These are phyloP conservation scores for Montipora sp. DNA, from an alignment of 64 coral and sea anemone species.

Conservation along the genomic window DNA sequence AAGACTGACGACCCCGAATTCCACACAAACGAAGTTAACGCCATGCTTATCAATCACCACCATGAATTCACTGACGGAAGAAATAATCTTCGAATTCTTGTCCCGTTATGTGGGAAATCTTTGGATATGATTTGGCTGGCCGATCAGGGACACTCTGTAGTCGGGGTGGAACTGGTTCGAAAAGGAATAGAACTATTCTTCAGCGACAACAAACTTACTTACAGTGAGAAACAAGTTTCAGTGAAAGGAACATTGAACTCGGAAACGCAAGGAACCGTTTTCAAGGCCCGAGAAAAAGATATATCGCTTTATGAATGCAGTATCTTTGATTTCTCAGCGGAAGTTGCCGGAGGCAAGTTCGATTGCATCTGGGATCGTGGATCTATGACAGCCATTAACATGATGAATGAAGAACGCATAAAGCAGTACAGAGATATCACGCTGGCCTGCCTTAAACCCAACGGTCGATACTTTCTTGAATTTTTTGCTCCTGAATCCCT, in stretches of 20 bases:
- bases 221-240: conserved; percentile 30
- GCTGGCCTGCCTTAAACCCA: conserved; percentile 28
- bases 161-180: conserved; percentile 68
- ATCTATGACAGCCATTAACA: conserved; percentile 62
- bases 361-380: conserved; percentile 76
- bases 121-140: conserved; percentile 83
- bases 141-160: conserved; percentile 70
- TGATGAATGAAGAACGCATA: conserved; percentile 12
- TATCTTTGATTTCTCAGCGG: conserved; percentile 52
- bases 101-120: conserved; percentile 85
- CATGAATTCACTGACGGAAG: conserved; percentile 52
- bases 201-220: conserved; percentile 64
- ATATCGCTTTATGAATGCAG: conserved; percentile 73
- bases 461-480: conserved; percentile 35
- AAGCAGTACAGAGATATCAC: conserved; percentile 48
- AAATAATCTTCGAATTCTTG: conserved; percentile 49
- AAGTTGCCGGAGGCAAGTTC: conserved; percentile 43
- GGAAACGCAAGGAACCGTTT: conserved; percentile 30
- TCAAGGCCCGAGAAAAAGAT: conserved; percentile 66
- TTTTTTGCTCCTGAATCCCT: conserved; percentile 19
- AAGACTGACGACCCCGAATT: conserved; percentile 37
- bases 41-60: conserved; percentile 66
- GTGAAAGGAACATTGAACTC: not conserved
- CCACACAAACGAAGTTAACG: conserved; percentile 49
- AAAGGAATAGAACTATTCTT: conserved; percentile 68